Conservation (phyloP, 2,888 invertebrate species). For the Sphecodes monilicornis region DNA sequence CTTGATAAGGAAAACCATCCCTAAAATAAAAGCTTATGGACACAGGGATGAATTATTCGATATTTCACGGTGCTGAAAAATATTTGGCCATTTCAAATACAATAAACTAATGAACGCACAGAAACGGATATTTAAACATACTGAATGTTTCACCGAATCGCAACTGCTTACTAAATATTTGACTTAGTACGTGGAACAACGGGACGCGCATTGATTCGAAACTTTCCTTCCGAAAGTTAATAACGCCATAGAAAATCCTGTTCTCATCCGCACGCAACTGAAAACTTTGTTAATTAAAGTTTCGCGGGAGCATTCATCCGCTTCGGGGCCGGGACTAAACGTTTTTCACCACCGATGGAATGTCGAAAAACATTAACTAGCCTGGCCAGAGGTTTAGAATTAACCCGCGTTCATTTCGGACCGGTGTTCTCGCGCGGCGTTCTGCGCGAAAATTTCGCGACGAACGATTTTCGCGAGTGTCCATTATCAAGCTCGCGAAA, state of each 20-base stretch:
- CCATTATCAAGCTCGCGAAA: background rate
- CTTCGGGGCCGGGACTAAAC: background rate
- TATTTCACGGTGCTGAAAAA: too few relatives aligned
- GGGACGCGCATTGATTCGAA: conserved; percentile 10
- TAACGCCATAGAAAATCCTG: conserved; percentile 29
- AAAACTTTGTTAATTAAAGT: conserved; percentile 59
- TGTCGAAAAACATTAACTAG: background rate
- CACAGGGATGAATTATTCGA: background rate
- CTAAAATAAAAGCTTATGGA: background rate
- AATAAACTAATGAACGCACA: background rate
- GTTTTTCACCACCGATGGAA: conserved; percentile 3
- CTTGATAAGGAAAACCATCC: background rate
- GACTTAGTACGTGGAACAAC: conserved; percentile 1
- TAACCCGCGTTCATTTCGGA: conserved; percentile 14
- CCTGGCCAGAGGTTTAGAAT: conserved; percentile 9
- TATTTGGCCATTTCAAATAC: background rate
- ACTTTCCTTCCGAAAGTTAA: conserved; percentile 26
- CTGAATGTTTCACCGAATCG: conserved; percentile 2
- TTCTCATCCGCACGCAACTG: conserved; percentile 19
- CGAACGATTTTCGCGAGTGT: background rate
- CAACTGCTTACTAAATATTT: conserved; percentile 41
- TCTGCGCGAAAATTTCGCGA: background rate
- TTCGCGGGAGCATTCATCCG: conserved; percentile 21
- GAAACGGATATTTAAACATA: background rate
- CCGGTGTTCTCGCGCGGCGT: background rate